phyloP scores from a whole-genome alignment of 1,140 invertebrate species.

The Drosophila nikananu region DNA sequence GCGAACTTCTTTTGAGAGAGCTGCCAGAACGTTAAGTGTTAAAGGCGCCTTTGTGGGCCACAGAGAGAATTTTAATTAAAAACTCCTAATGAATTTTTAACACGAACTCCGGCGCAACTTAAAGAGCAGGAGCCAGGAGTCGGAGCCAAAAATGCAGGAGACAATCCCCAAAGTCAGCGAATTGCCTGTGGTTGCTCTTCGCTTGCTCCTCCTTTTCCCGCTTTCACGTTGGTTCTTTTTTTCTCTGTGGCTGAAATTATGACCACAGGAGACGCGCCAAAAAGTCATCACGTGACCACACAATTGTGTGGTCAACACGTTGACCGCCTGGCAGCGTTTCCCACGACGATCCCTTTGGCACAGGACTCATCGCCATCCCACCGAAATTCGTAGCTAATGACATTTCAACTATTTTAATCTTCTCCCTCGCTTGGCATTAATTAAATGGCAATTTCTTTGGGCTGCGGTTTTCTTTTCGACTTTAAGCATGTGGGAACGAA shows the following conservation, averaged over 20 bases:
- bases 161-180: conserved; percentile 33
- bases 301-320: conserved; percentile 63
- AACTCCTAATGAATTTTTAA: conserved; percentile 79
- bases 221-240: background rate
- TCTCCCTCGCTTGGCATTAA: conserved; percentile 28
- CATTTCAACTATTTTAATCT: conserved; percentile 67
- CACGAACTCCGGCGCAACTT: conserved; percentile 38
- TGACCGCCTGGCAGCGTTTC: conserved; percentile 5
- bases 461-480: conserved; percentile 17
- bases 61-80: conserved; percentile 75
- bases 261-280: conserved; percentile 56
- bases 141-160: conserved; percentile 24
- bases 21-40: conserved; percentile 38
- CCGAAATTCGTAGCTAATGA: conserved; percentile 58
- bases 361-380: background rate
- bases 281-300: conserved; percentile 75
- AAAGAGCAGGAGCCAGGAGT: conserved; percentile 28
- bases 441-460: conserved; percentile 40
- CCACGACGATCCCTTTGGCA: conserved; percentile 32
- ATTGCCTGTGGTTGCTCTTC: conserved; percentile 34
- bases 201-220: background rate
- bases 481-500: conserved; percentile 11
- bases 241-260: conserved; percentile 44
- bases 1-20: conserved; percentile 37
- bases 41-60: conserved; percentile 38